Conservation (phyloP, 2,797 vertebrate genomes). For the Coracias cyanogaster region DNA sequence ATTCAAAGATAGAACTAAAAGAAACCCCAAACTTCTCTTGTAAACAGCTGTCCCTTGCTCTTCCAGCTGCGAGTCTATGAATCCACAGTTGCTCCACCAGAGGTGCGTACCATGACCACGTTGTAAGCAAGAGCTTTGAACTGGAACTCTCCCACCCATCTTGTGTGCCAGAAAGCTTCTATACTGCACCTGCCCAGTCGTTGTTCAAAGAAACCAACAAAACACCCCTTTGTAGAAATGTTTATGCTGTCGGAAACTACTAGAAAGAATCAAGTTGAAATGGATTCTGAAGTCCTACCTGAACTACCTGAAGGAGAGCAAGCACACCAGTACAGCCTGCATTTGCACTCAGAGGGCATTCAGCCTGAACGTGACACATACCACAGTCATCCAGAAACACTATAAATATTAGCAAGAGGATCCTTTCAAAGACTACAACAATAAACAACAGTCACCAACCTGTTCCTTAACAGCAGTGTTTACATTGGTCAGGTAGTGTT, state of each 20-base stretch:
- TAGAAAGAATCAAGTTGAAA: neutral
- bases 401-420: neutral
- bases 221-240: neutral
- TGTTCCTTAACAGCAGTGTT: slow-evolving; percentile 99
- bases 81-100: neutral
- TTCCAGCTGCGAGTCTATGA: neutral
- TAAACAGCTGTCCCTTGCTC: neutral
- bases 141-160: neutral
- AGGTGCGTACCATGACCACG: neutral
- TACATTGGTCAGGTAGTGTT: slow-evolving; percentile 98
- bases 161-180: neutral
- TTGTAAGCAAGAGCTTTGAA: neutral
- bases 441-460: slow-evolving; percentile 78
- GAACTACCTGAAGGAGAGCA: neutral
- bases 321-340: neutral
- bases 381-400: rapidly evolving
- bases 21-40: neutral
- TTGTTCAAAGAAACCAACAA: neutral
- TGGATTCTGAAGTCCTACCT: neutral
- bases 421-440: neutral
- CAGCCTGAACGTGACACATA: neutral
- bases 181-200: neutral
- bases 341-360: neutral
- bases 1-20: neutral
- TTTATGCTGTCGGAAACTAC: neutral